A percentile compares a stretch with the other conserved stretches of the same genome.
Evolutionary conservation across 2,797 vertebrate genomes (phyloP).

Genomic region (Hippocampus kuda): DNA sequence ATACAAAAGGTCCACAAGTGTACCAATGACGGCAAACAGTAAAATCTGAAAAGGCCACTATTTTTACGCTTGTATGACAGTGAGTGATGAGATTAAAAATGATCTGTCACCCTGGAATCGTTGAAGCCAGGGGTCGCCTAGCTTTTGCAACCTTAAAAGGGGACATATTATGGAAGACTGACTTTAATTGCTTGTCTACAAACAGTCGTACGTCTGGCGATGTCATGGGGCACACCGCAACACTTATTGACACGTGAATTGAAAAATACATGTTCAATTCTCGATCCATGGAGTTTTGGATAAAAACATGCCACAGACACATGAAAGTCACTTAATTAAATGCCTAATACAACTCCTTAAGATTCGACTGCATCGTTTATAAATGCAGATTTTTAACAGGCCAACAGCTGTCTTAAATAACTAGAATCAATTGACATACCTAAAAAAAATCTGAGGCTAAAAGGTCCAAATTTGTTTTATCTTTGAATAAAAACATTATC

Average conservation of each 20-base stretch:
- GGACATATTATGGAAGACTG: not conserved
- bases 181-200: not conserved
- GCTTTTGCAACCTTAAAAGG: not conserved
- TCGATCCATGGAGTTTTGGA: not conserved
- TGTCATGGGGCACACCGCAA: not conserved
- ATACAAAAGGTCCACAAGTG: not conserved
- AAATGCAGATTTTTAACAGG: conserved; percentile 16
- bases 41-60: too few species aligned
- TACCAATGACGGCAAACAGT: not conserved
- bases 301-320: not conserved
- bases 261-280: not conserved
- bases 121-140: too few species aligned
- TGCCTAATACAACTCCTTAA: not conserved
- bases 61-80: not conserved
- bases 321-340: not conserved
- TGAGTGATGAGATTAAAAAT: not conserved
- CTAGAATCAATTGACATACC: conserved; percentile 14
- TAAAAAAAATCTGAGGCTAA: conserved; percentile 15
- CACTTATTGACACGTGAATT: not conserved
- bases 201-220: not conserved
- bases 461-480: conserved; percentile 17
- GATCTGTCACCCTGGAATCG: not conserved
- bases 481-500: conserved; percentile 12
- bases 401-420: conserved; percentile 12
- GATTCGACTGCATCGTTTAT: not conserved